Base-by-base conservation (phyloP, 1,140 invertebrate species). In the Drosophila punjabiensis region DNA sequence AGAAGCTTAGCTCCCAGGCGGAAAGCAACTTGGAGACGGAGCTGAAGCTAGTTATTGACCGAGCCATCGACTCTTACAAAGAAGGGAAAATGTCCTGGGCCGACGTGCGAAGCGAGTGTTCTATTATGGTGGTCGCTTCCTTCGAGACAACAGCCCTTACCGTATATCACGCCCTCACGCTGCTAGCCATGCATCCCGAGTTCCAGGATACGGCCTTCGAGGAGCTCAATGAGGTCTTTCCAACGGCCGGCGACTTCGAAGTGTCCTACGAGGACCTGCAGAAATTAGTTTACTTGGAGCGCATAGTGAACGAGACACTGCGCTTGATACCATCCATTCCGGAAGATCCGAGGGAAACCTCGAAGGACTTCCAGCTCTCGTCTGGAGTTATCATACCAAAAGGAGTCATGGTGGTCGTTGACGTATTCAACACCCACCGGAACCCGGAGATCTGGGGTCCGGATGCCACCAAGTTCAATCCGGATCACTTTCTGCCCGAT, bases 261-360 rank as follows among this genome's bases (percentile, higher is more conserved):
- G 92, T 94, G 0, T 94, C 94, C 6, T 94, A 94, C 67, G 93
- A 94, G 9, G 95, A 96, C 55, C 67, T 95, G 0, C 82, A 93
- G 35, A 80, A 94, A 53, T 94, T 97, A 94, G 94, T 94, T 37
- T 95, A 96, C 74, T 93, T 96, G 20, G 95, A 96, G 65, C 94
- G 94, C 67, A 94, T 95, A 4, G 93, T 96, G 4, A 95, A 95
- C 77, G 96, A 96, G 91, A 94, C 94, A 11, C 68, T 96, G 58
- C 92, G 96, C 78, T 47, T 92, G 14, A 90, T 93, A 28, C 69
- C 92, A 16, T 55, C 83, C 2, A 13, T 92, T 39, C 91, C 92
- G 1, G 0, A 85, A 0, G 28, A 70, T 0, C 35, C 62, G 1
- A 63, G 92, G 16, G 55, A 78, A 52, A 41, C 69, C 0, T 68